phyloP scores from a whole-genome alignment of 2,888 invertebrate species.

The Nephrotoma guestfalica region DNA sequence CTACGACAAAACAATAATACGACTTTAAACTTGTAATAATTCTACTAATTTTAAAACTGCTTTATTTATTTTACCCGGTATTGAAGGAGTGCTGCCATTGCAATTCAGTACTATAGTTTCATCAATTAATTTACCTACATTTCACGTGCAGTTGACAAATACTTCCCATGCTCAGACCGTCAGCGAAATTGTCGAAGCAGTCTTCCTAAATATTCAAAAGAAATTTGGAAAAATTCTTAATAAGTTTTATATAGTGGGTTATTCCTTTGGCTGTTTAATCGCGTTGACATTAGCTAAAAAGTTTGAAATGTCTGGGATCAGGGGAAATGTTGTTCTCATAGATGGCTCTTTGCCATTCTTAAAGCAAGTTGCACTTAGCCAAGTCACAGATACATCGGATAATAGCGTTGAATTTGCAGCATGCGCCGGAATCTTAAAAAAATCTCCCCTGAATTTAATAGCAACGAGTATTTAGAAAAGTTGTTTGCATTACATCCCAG shows the following conservation, averaged over 20 bases:
- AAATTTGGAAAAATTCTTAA: slow-evolving; percentile 37
- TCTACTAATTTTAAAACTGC: slow-evolving; percentile 16
- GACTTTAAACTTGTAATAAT: background rate
- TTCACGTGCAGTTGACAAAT: slow-evolving; percentile 15
- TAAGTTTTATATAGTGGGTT: slow-evolving; percentile 64
- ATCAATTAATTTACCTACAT: slow-evolving; percentile 18
- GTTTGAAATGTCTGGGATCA: slow-evolving; percentile 50
- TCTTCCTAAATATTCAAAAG: background rate
- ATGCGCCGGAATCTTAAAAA: slow-evolving; percentile 18
- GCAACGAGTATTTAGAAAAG: slow-evolving; percentile 21
- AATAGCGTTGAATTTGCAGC: slow-evolving; percentile 24
- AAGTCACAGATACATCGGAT: slow-evolving; percentile 13
- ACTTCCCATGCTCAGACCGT: slow-evolving; percentile 5
- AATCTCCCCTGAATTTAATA: slow-evolving; percentile 24
- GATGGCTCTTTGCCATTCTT: slow-evolving; percentile 70
- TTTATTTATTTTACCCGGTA: slow-evolving; percentile 45
- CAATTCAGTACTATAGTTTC: slow-evolving; percentile 26
- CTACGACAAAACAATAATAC: slow-evolving; percentile 36
- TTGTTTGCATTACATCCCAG: slow-evolving; percentile 38
- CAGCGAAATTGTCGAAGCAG: background rate
- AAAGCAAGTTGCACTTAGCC: slow-evolving; percentile 25
- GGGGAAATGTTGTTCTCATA: slow-evolving; percentile 52
- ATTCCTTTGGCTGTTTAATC: slow-evolving; percentile 74
- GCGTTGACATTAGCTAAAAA: slow-evolving; percentile 60
- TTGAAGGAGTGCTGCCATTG: slow-evolving; percentile 47